A percentile compares a stretch with the other conserved stretches of the same genome.
Conservation (phyloP, 2,797 vertebrate genomes). For the Pelobates cultripes region DNA sequence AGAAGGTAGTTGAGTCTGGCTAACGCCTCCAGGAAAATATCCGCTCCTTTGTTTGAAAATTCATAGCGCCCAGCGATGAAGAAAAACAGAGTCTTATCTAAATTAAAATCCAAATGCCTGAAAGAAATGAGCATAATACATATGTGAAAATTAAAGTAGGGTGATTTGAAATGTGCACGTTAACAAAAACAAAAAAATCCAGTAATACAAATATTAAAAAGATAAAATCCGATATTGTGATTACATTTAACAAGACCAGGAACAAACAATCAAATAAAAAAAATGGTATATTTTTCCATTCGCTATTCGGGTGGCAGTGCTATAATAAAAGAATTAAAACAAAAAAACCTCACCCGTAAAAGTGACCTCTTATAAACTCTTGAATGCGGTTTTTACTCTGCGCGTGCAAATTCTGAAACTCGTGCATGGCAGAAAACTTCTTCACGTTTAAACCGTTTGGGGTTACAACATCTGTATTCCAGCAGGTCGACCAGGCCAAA, state of each 20-base stretch:
- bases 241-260: no score
- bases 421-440: slow-evolving; percentile 94
- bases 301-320: no score
- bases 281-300: no score
- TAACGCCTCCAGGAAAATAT: slow-evolving; percentile 88
- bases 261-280: no score
- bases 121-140: neutral
- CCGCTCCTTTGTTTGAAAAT: slow-evolving; percentile 92
- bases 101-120: slow-evolving; percentile 90
- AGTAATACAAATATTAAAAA: no score
- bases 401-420: slow-evolving; percentile 94
- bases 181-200: no score
- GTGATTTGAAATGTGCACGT: no score
- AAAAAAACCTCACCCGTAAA: slow-evolving; percentile 81
- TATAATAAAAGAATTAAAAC: no score
- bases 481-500: neutral
- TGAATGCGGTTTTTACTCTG: slow-evolving; percentile 93
- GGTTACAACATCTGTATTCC: slow-evolving; percentile 81
- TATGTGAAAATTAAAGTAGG: no score
- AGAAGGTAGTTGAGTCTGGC: slow-evolving; percentile 92
- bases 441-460: slow-evolving; percentile 93
- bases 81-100: slow-evolving; percentile 92
- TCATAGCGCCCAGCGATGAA: slow-evolving; percentile 93
- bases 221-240: no score
- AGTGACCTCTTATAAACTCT: slow-evolving; percentile 92